phyloP scores from a whole-genome alignment of 2,113 vertebrate genomes.

The Bubo blakistoni region DNA sequence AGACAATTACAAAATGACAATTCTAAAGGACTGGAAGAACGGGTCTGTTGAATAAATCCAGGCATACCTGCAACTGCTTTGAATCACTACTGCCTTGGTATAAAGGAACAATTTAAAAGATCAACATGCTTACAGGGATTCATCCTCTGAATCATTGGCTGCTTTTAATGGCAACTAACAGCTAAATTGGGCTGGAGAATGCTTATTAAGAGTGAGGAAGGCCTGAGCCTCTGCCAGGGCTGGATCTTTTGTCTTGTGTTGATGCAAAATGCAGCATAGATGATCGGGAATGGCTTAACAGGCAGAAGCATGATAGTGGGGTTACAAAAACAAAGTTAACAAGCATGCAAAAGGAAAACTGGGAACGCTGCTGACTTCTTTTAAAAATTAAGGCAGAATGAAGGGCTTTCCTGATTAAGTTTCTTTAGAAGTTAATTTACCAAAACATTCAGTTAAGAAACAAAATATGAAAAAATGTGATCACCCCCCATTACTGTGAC shows the following conservation, averaged over 20 bases:
- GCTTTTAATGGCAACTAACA: not conserved
- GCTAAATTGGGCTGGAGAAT: not conserved
- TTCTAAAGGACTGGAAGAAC: slow-evolving; percentile 30
- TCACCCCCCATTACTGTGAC: not conserved
- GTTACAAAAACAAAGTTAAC: slow-evolving; percentile 27
- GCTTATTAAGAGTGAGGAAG: not conserved
- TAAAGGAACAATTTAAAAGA: slow-evolving; percentile 17
- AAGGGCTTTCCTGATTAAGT: not conserved
- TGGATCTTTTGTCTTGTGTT: not conserved
- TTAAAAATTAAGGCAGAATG: not conserved
- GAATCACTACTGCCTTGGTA: not conserved
- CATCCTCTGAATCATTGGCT: not conserved
- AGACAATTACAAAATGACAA: slow-evolving; percentile 2
- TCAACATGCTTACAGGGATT: not conserved
- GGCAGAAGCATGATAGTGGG: not conserved
- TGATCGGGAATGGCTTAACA: not conserved
- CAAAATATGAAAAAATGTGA: not conserved
- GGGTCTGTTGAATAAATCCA: not conserved
- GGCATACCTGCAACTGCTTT: not conserved
- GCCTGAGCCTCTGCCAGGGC: not conserved
- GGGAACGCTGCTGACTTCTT: not conserved
- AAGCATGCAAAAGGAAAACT: not conserved
- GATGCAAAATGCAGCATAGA: not conserved
- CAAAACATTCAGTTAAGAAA: not conserved
- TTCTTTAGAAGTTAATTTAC: not conserved